Conservation (phyloP, 2,113 vertebrate species). For the Callionymus lyra region DNA sequence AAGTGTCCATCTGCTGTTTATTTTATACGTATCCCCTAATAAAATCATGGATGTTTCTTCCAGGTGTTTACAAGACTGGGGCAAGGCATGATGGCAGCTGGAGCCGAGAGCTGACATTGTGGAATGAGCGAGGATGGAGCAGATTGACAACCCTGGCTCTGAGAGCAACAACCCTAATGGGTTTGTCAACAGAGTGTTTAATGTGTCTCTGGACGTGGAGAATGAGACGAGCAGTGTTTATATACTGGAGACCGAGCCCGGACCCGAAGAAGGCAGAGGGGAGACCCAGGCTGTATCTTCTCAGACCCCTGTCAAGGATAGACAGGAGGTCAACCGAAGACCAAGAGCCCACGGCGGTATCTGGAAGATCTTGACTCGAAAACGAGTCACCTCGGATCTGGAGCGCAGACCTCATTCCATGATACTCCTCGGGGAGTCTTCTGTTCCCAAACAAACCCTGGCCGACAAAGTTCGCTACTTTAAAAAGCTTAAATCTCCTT, state of each 20-base stretch:
- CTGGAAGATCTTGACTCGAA: constrained; percentile 80
- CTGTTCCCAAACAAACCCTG: constrained; percentile 76
- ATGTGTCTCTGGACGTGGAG: constrained; percentile 60
- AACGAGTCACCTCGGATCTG: constrained; percentile 60
- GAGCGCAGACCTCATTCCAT: constrained; percentile 80
- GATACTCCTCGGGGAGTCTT: constrained; percentile 75
- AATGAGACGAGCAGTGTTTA: constrained; percentile 56
- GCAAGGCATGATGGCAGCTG: constrained; percentile 38
- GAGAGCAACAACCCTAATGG: constrained; percentile 71
- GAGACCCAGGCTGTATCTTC: constrained; percentile 36
- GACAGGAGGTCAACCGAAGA: constrained; percentile 62
- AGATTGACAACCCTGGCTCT: constrained; percentile 43
- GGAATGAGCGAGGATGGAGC: constrained; percentile 75
- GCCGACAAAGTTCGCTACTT: constrained; percentile 78
- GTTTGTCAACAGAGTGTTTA: constrained; percentile 74
- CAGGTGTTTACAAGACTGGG: constrained; percentile 40
- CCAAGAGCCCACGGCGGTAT: constrained; percentile 69
- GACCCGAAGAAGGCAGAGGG: constrained; percentile 42
- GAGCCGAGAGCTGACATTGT: constrained; percentile 59
- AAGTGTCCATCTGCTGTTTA: too few species aligned
- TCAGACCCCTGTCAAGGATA: constrained; percentile 57
- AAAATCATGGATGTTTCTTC: constrained; percentile 21
- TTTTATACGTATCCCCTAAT: too few species aligned
- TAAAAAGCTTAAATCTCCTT: constrained; percentile 73
- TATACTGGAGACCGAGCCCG: constrained; percentile 49